These are phyloP conservation scores for Drosophila multiciliata DNA, from an alignment of 2,888 invertebrate species.

Conservation along the genomic window DNA sequence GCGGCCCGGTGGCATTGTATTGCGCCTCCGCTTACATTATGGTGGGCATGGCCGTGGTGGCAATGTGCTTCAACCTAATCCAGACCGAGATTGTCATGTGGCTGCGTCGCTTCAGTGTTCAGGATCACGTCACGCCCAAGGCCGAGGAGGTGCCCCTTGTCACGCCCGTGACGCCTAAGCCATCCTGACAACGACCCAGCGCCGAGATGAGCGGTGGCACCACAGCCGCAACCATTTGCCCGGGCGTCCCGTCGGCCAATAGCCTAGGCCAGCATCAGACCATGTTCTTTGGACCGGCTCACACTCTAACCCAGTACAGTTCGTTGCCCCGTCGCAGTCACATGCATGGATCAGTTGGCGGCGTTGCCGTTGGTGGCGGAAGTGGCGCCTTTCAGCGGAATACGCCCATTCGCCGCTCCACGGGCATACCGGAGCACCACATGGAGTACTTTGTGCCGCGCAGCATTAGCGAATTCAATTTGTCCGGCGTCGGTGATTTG, in stretches of 20 bases:
- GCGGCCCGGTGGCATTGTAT: conserved; percentile 89
- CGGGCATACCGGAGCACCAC: conserved; percentile 87
- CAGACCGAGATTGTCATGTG: conserved; percentile 89
- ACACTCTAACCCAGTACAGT: conserved; percentile 86
- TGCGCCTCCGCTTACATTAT: conserved; percentile 93
- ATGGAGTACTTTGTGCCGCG: conserved; percentile 94
- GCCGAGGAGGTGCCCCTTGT: conserved; percentile 86
- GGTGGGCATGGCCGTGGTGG: conserved; percentile 93
- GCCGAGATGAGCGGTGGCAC: conserved; percentile 82
- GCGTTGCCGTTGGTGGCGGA: conserved; percentile 8
- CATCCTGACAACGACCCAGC: conserved; percentile 87
- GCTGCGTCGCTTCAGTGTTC: conserved; percentile 85
- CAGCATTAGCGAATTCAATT: conserved; percentile 93
- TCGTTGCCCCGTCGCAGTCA: conserved; percentile 86
- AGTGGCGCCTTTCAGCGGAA: conserved; percentile 87
- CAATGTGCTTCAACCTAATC: conserved; percentile 94
- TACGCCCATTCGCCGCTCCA: conserved; percentile 88
- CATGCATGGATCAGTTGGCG: conserved; percentile 29
- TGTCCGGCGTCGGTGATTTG: conserved; percentile 88
- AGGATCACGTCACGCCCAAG: conserved; percentile 85
- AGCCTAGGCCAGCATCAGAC: conserved; percentile 82
- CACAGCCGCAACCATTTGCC: conserved; percentile 27
- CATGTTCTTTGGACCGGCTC: conserved; percentile 84
- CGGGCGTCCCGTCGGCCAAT: conserved; percentile 47
- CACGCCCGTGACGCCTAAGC: conserved; percentile 86